These are phyloP conservation scores for Enteromius radiatus DNA, from an alignment of 2,797 vertebrate genomes.

Conservation along the genomic window DNA sequence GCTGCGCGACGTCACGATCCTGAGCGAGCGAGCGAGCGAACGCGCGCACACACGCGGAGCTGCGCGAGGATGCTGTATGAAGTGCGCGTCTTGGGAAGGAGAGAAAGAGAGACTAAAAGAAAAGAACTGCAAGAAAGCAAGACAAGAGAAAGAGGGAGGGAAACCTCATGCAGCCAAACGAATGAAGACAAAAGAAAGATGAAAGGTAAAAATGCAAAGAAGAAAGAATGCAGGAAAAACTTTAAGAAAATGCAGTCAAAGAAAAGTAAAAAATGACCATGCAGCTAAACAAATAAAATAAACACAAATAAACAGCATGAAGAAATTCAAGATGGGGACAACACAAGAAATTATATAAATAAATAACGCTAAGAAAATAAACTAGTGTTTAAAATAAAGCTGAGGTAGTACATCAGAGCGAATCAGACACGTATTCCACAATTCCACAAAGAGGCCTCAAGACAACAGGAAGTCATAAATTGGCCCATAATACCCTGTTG, in stretches of 20 bases:
- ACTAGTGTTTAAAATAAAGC: not conserved
- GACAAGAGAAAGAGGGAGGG: not conserved
- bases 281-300: not conserved
- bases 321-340: not conserved
- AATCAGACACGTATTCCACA: no score
- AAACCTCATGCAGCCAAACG: not conserved
- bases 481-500: no score
- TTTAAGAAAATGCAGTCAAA: not conserved
- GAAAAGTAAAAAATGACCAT: not conserved
- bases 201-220: no score
- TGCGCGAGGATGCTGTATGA: not conserved
- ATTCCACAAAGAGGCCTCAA: no score
- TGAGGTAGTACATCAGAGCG: no score
- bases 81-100: not conserved
- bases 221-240: not conserved
- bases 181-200: not conserved
- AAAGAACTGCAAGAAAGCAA: not conserved
- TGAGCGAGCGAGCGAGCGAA: conserved; percentile 54
- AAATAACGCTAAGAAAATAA: not conserved
- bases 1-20: conserved; percentile 29
- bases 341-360: not conserved
- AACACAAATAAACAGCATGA: not conserved
- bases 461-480: no score
- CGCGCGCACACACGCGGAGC: not conserved
- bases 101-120: not conserved